Evolutionary conservation across 2,797 vertebrate genomes (phyloP), one percentile per base, ranked within the genome.

Genomic region (Scarus forsteni): DNA sequence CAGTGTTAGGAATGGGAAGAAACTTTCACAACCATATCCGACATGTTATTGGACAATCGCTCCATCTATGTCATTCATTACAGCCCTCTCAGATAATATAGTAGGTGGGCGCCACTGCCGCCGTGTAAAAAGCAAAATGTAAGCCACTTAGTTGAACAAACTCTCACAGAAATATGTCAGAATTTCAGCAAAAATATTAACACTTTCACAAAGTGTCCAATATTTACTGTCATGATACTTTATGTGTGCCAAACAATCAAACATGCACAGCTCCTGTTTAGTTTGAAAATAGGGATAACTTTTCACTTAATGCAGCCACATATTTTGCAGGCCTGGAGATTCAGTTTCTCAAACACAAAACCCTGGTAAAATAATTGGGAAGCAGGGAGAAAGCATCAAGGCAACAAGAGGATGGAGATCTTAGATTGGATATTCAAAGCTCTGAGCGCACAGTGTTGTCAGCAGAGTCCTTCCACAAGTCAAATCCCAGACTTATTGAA

Each of bases 171-270:
- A 27, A 27, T 4, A 27, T 27, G 27, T 27, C 27, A 27, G 27
- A 27, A 27, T 27, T 27, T 27, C 2, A 27, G 27, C 27, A 27
- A 27, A 27, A 27, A 4, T 18, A 19, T 19, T n/a, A n/a, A n/a
- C n/a, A n/a, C n/a, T n/a, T n/a, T n/a, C n/a, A n/a, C n/a, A n/a
- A n/a, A n/a, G n/a, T n/a, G n/a, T n/a, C 79, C 84, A 88, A 90
- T 88, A 90, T 77, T 89, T 85, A 64, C 75, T 70, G 76, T 73
- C 73, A 83, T 61, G 27, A 73, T 71, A 63, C 59, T 60, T 90
- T 85, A 80, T 86, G 85, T 84, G 82, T 83, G 88, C 81, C 81
- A 81, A 86, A 88, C 77, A 77, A 76, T 76, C 73, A 77, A 70
- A 72, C 18, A 12, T 66, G 51, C 54, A 77, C 82, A 66, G 64